Base-by-base conservation (phyloP, 2,113 vertebrate genomes). In the Scomber scombrus region DNA sequence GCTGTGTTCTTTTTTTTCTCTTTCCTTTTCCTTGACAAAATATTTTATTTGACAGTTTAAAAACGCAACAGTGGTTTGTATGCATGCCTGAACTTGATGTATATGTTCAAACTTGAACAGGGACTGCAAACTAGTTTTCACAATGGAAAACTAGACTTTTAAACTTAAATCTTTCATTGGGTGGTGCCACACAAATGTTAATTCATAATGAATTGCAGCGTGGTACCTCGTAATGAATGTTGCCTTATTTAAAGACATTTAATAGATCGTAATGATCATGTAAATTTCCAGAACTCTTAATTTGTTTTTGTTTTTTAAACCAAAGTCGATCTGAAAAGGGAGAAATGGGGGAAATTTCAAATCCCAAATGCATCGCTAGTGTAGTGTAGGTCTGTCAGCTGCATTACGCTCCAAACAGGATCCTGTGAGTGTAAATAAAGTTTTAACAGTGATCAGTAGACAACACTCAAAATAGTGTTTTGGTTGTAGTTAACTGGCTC, bases 171-270 rank as follows among this genome's bases (percentile, higher is more conserved):
- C 56, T 82, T 82, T 90, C 81, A 78, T 89, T 68, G 68, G 66
- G 57, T 64, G 80, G 69, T 73, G 82, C 85, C 83, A 60, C 84
- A 84, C 80, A 40, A 50, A 73, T 4, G 88, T 86, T 92, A 87
- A 85, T 92, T 92, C 89, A 92, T 91, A 92, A 69, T 90, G 90
- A 92, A 91, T 91, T 92, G 81, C 84, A 92, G 65, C 65, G 73
- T 81, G 82, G 82, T 52, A 55, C 86, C 88, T 78, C 64, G 66
- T 66, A 74, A 79, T 89, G 78, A 89, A 80, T 31, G 76, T 90
- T 89, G 86, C 88, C 91, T 93, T 93, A 93, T 92, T 92, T 92
- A 88, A 87, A 88, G 74, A 86, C 65, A 68, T 85, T 79, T 72
- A 82, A 82, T 73, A 60, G 75, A 89, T 88, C 15, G 29, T 89